Evolutionary conservation across 2,797 vertebrate genomes (phyloP).

Genomic region (Danio tinwini): DNA sequence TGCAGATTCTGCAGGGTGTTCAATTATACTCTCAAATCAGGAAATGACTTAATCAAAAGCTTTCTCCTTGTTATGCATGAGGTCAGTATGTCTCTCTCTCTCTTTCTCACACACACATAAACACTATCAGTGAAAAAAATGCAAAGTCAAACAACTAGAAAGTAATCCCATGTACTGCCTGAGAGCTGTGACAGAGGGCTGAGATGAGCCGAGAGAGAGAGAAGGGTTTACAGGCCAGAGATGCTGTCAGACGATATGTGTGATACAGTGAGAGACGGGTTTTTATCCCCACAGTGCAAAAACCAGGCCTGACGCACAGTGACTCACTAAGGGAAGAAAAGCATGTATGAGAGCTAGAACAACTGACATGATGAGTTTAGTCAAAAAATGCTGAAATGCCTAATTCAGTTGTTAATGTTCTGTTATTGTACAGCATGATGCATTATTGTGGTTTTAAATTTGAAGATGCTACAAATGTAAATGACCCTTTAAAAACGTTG

Average conservation of each 20-base stretch:
- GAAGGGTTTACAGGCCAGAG: slow-evolving; percentile 36
- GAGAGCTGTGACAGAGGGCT: neutral
- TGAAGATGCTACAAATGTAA: too few relatives aligned
- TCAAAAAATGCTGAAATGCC: neutral
- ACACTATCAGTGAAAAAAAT: slow-evolving; percentile 2
- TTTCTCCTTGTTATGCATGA: slow-evolving; percentile 65
- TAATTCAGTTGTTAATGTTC: neutral
- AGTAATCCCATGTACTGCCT: slow-evolving; percentile 35
- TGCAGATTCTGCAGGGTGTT: slow-evolving; percentile 71
- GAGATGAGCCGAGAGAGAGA: slow-evolving; percentile 22
- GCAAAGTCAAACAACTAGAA: slow-evolving; percentile 44
- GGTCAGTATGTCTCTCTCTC: slow-evolving; percentile 57
- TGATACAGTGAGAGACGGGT: slow-evolving; percentile 26
- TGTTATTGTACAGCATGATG: neutral
- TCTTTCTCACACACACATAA: neutral
- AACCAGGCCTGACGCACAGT: slow-evolving; percentile 9
- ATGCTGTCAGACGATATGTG: slow-evolving; percentile 33
- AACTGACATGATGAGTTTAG: neutral
- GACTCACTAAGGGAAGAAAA: slow-evolving; percentile 13
- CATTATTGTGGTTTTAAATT: neutral
- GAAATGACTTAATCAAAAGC: slow-evolving; percentile 72
- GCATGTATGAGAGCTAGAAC: neutral
- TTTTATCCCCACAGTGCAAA: slow-evolving; percentile 34
- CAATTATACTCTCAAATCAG: slow-evolving; percentile 75
- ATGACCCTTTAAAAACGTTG: too few relatives aligned